These are phyloP conservation scores for Adoxophyes honmai DNA, from an alignment of 1,140 invertebrate species.

Conservation along the genomic window DNA sequence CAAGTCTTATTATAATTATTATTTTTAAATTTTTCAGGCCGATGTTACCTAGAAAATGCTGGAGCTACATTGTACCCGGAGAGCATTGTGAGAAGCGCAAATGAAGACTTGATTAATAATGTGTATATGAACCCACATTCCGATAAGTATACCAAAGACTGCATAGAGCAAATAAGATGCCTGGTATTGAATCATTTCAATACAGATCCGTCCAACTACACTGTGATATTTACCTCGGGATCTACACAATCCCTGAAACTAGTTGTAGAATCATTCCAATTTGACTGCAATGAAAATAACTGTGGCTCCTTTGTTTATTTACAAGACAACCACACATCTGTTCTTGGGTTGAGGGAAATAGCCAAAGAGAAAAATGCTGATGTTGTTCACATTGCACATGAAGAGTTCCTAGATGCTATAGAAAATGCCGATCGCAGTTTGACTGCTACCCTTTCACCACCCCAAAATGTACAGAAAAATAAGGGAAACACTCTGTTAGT, in stretches of 20 bases:
- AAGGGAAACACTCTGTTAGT: constrained; percentile 83
- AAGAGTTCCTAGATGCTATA: constrained; percentile 73
- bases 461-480: constrained; percentile 22
- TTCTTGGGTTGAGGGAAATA: constrained; percentile 92
- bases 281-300: constrained; percentile 45
- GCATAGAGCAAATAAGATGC: constrained; percentile 88
- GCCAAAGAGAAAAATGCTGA: constrained; percentile 70
- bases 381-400: constrained; percentile 75
- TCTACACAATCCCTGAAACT: constrained; percentile 91
- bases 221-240: constrained; percentile 93
- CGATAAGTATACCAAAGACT: constrained; percentile 86
- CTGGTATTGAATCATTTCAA: constrained; percentile 92
- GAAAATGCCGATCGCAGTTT: constrained; percentile 30
- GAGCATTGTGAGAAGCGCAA: constrained; percentile 83
- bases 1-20: background rate
- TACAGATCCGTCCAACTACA: constrained; percentile 88
- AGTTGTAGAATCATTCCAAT: constrained; percentile 90
- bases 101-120: constrained; percentile 81
- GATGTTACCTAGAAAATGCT: constrained; percentile 93
- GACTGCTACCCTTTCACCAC: constrained; percentile 16
- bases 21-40: too few species aligned
- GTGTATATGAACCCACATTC: constrained; percentile 94
- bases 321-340: constrained; percentile 96
- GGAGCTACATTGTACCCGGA: constrained; percentile 91
- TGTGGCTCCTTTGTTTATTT: constrained; percentile 87